Conservation (phyloP, 2,113 vertebrate species). For the Suricata suricatta region DNA sequence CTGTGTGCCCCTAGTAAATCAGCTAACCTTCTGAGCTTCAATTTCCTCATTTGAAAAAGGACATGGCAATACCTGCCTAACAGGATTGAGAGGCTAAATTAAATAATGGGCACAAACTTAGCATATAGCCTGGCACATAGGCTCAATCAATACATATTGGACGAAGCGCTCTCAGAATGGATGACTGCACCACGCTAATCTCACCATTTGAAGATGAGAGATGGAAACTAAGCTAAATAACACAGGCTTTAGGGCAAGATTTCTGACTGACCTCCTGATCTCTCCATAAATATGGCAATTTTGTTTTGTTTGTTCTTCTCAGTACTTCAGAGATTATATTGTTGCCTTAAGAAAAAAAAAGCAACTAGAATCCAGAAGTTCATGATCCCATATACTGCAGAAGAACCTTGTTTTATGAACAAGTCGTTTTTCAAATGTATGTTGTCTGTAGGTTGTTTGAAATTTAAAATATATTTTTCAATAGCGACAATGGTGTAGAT, state of each 20-base stretch:
- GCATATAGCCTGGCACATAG: too few relatives aligned
- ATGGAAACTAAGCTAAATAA: neutral
- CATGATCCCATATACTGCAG: neutral
- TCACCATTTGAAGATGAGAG: neutral
- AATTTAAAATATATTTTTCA: conserved; percentile 22
- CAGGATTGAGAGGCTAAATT: neutral
- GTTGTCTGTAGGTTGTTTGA: neutral
- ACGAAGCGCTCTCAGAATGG: neutral
- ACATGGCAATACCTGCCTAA: neutral
- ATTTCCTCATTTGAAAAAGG: neutral
- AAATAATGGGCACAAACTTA: neutral
- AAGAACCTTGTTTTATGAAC: conserved; percentile 27
- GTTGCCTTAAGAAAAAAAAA: too few relatives aligned
- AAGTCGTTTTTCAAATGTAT: neutral
- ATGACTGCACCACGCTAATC: neutral
- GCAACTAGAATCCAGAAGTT: neutral
- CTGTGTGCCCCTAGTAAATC: neutral
- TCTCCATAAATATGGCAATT: neutral
- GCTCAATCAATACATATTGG: neutral
- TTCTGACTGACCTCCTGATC: neutral
- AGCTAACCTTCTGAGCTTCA: neutral
- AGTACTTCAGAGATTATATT: neutral
- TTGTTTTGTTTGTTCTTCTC: neutral
- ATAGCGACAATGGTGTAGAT: neutral
- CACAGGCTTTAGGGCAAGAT: neutral